These are phyloP conservation scores for Grus americana DNA, from an alignment of 2,113 vertebrate species.

Conservation along the genomic window DNA sequence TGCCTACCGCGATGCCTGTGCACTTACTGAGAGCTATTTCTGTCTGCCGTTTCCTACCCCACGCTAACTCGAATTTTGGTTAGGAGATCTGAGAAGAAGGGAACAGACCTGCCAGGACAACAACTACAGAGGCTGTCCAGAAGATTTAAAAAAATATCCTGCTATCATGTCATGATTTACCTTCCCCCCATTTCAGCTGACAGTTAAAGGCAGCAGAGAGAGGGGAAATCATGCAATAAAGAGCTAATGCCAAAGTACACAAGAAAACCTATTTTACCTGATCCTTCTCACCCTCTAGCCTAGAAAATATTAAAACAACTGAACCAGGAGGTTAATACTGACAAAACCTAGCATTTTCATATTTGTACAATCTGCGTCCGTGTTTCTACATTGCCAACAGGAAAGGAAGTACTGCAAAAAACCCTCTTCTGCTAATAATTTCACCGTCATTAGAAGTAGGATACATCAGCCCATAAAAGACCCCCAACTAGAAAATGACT, in stretches of 20 bases:
- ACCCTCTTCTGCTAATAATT: background rate
- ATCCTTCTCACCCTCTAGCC: background rate
- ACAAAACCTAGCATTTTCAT: background rate
- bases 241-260: background rate
- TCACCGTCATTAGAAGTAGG: background rate
- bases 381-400: background rate
- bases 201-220: background rate
- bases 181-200: background rate
- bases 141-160: background rate
- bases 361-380: background rate
- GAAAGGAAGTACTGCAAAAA: background rate
- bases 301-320: background rate
- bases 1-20: fast-evolving
- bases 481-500: background rate
- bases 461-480: background rate
- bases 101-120: background rate
- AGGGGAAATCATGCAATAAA: background rate
- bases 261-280: background rate
- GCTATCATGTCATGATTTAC: background rate
- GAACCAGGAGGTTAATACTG: background rate
- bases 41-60: background rate
- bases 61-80: background rate
- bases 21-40: background rate
- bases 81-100: background rate
- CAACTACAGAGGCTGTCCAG: background rate